Evolutionary conservation across 2,797 vertebrate species (phyloP).

Genomic region (Tenualosa thibaudeaui): DNA sequence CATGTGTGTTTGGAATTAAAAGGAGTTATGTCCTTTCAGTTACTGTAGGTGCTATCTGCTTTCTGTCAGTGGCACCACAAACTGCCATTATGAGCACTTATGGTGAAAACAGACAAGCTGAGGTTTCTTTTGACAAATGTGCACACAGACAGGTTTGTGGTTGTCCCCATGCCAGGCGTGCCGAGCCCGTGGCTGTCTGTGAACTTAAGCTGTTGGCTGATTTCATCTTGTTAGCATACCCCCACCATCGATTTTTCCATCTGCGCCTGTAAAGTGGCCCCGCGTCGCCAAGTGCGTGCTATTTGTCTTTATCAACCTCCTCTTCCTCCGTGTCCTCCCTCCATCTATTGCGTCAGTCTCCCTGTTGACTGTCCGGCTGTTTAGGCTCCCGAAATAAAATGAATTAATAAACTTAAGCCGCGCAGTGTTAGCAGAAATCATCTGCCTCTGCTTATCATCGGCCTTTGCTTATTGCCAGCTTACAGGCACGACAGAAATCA

Average conservation of each 20-base stretch:
- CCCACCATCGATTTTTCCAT: conserved; percentile 31
- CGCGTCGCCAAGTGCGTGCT: conserved; percentile 10
- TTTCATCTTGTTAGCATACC: conserved; percentile 37
- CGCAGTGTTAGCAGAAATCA: conserved; percentile 26
- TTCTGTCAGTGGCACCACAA: not conserved
- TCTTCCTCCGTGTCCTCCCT: conserved; percentile 20
- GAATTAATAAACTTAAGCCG: conserved; percentile 15
- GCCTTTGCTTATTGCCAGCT: conserved; percentile 21
- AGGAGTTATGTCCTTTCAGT: not conserved
- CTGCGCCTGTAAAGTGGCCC: conserved; percentile 15
- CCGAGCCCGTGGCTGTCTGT: conserved; percentile 5
- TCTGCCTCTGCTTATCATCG: conserved; percentile 8
- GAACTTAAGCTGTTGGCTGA: conserved; percentile 32
- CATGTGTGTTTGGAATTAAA: not conserved
- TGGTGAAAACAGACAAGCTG: not conserved
- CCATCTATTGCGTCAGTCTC: not conserved
- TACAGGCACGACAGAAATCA: conserved; percentile 24
- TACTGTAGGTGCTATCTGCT: not conserved
- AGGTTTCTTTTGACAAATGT: conserved; percentile 17
- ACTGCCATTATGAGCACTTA: not conserved
- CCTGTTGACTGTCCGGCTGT: conserved; percentile 4
- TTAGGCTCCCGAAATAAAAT: conserved; percentile 24
- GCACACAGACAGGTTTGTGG: not conserved
- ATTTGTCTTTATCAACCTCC: conserved; percentile 35
- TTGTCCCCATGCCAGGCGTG: not conserved